Evolutionary conservation across 2,113 vertebrate species (phyloP).

Genomic region (Tychaedon coryphoeus): DNA sequence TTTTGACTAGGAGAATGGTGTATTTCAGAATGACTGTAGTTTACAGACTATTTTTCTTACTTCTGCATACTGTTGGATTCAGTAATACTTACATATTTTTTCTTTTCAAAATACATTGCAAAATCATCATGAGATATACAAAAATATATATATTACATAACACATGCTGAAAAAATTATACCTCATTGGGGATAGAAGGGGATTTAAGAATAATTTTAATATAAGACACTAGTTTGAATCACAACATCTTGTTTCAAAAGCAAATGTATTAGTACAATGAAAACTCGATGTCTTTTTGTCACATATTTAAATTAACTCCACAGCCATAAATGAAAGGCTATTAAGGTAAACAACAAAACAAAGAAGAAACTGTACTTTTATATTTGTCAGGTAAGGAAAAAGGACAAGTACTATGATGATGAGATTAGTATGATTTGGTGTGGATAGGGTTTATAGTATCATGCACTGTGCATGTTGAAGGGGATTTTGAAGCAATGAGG

Average conservation of each 20-base stretch:
- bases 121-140: neutral
- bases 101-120: neutral
- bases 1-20: neutral
- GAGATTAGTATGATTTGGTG: neutral
- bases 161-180: neutral
- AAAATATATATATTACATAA: neutral
- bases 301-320: neutral
- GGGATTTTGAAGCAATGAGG: neutral
- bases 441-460: neutral
- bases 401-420: neutral
- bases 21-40: conserved; percentile 44
- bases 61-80: neutral
- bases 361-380: neutral
- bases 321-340: neutral
- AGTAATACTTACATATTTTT: neutral
- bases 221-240: neutral
- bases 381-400: neutral
- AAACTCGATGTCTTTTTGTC: neutral
- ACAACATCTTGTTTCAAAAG: neutral
- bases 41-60: neutral
- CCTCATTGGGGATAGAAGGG: accelerated
- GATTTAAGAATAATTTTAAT: neutral
- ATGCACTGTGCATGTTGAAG: neutral
- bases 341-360: neutral
- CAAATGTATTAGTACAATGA: neutral